Conservation (phyloP, 2,888 invertebrate genomes). For the Dyspetes luteomarginatus region DNA sequence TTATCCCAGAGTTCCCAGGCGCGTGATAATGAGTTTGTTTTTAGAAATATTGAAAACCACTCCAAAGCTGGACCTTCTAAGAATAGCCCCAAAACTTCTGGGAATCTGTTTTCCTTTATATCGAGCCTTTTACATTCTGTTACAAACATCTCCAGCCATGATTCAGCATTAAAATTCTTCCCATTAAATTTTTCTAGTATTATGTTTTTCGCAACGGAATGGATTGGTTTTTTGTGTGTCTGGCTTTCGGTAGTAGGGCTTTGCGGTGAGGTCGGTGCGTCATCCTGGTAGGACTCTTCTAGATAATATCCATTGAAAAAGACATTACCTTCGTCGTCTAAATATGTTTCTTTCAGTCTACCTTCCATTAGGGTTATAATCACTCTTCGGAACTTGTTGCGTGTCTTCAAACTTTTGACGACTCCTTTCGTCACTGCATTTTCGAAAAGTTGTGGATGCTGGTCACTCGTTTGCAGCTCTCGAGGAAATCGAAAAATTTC, state of each 20-base stretch:
- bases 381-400: constrained; percentile 68
- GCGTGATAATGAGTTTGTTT: constrained; percentile 56
- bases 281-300: constrained; percentile 51
- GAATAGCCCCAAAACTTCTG: constrained; percentile 66
- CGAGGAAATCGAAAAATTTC: constrained; percentile 63
- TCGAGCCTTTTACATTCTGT: constrained; percentile 63
- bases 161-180: constrained; percentile 60
- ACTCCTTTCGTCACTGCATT: constrained; percentile 55
- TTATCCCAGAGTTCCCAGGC: constrained; percentile 67
- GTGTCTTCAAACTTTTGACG: constrained; percentile 64
- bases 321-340: constrained; percentile 68
- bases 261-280: not conserved
- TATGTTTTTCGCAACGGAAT: constrained; percentile 60
- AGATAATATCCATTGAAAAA: constrained; percentile 65
- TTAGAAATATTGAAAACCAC: constrained; percentile 63
- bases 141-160: constrained; percentile 59
- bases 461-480: constrained; percentile 52
- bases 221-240: constrained; percentile 41
- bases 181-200: constrained; percentile 65
- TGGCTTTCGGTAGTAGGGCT: constrained; percentile 9
- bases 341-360: constrained; percentile 49
- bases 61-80: constrained; percentile 65
- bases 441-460: constrained; percentile 65
- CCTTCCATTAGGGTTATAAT: constrained; percentile 59
- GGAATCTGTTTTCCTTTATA: constrained; percentile 57